These are phyloP conservation scores for Apodemia mormo DNA, from an alignment of 2,888 invertebrate genomes.

Conservation along the genomic window DNA sequence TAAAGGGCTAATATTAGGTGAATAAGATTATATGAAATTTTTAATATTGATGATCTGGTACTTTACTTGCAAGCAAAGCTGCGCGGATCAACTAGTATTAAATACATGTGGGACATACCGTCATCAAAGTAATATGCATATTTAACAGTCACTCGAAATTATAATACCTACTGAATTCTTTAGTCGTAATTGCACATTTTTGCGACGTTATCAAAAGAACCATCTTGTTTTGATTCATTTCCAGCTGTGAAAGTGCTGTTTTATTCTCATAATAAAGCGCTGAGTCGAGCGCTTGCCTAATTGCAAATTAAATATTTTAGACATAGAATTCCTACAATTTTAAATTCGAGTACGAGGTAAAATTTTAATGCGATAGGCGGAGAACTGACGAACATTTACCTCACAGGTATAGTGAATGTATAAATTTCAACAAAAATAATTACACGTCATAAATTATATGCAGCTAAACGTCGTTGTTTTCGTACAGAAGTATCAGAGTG, in stretches of 20 bases:
- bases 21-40: too few species aligned
- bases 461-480: too few species aligned
- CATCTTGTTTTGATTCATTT: background rate
- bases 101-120: too few species aligned
- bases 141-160: too few species aligned
- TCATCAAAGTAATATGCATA: too few species aligned
- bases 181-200: background rate
- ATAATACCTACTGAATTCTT: too few species aligned
- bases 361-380: background rate
- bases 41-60: too few species aligned
- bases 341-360: background rate
- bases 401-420: too few species aligned
- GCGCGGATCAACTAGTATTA: too few species aligned
- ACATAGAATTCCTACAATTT: background rate
- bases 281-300: background rate
- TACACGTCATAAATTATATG: background rate
- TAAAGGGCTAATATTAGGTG: too few species aligned
- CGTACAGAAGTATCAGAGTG: too few species aligned
- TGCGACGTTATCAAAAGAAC: background rate
- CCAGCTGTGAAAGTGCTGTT: constrained; percentile 30
- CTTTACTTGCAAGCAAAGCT: too few species aligned
- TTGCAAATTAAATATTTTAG: constrained; percentile 7
- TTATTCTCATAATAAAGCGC: constrained; percentile 29
- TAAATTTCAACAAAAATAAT: background rate
- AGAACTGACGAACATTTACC: background rate